Evolutionary conservation across 2,888 invertebrate genomes (phyloP), one percentile per base, ranked within the genome.

Genomic region (Ellobium chinense): DNA sequence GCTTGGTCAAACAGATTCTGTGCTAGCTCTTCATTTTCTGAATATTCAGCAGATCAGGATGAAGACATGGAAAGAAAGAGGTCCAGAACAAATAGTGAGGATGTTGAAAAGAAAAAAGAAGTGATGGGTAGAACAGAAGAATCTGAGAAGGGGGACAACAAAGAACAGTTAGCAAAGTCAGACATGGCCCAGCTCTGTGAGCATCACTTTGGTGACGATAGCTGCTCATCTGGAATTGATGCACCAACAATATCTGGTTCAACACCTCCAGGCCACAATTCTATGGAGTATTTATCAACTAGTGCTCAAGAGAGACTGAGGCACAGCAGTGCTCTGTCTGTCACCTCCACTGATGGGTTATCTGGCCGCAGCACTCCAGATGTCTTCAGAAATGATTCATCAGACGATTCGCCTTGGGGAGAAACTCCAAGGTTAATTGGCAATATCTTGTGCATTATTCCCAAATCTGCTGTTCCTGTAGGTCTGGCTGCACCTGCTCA

Each of bases 331-430:
- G 79, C 73, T 27, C 37, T 79, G 21, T 79, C 79, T 12, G 24
- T 31, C 5, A 4, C 24, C 3, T 73, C 60, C 37, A 36, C 21
- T 36, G 69, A 69, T 4, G 39, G 31, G 1, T 1, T 69, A 31
- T 80, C 80, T 27, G 80, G 75, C 14, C 60, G 80, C 31, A 80
- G 80, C 63, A 75, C 80, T 4, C 80, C 80, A 36, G 80, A 79
- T 21, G 21, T 29, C 1, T 37, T 73, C 29, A 68, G 31, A 24
- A 21, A 4, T 56, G 37, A 69, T 31, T 7, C 5, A 21, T 1
- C 39, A 31, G 73, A 58, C 29, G 27, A 54, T 9, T 14, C 69
- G 0, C 5, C 21, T 9, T 80, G 80, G 80, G 68, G 74, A 14
- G 80, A 74, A n/a, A 58, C 46, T 58, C 74, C 73, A 18, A 66